phyloP scores from a whole-genome alignment of 1,140 invertebrate species.

The Drosophila varians region DNA sequence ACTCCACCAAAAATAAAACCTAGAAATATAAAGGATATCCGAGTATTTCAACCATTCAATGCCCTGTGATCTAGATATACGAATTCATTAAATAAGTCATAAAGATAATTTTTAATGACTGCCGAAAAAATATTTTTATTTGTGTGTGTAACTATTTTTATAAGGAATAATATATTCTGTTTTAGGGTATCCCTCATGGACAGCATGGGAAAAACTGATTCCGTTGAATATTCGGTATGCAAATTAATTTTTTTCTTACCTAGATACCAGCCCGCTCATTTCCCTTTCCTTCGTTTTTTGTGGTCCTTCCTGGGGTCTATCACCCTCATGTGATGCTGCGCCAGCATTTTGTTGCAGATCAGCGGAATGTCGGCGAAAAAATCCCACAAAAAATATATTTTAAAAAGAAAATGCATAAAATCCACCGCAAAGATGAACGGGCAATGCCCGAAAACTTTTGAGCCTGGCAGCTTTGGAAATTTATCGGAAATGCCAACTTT shows the following conservation, averaged over 20 bases:
- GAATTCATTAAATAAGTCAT: no score
- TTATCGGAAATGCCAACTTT: constrained; percentile 1
- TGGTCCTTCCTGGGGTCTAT: constrained; percentile 6
- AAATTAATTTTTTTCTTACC: constrained; percentile 70
- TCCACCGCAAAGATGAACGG: constrained; percentile 21
- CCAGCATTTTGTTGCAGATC: constrained; percentile 56
- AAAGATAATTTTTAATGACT: not conserved
- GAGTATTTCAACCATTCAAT: not conserved
- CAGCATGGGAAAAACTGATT: constrained; percentile 34
- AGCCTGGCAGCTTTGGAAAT: constrained; percentile 2
- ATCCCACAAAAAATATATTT: not conserved
- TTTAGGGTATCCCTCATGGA: constrained; percentile 16
- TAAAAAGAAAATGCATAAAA: constrained; percentile 12
- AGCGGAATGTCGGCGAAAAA: constrained; percentile 26
- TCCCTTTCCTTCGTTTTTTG: constrained; percentile 3
- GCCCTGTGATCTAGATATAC: not conserved
- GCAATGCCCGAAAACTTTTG: not conserved
- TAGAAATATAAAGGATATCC: not conserved
- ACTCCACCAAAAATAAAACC: constrained; percentile 36
- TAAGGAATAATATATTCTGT: not conserved
- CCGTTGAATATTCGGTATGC: constrained; percentile 75
- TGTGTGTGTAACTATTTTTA: not conserved
- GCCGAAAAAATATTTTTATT: not conserved
- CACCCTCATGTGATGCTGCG: constrained; percentile 51
- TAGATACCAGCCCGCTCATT: not conserved